Percentiles rank a stretch among this genome's conserved stretches.
These are phyloP conservation scores for Motacilla alba DNA, from an alignment of 2,113 vertebrate genomes.

Conservation along the genomic window DNA sequence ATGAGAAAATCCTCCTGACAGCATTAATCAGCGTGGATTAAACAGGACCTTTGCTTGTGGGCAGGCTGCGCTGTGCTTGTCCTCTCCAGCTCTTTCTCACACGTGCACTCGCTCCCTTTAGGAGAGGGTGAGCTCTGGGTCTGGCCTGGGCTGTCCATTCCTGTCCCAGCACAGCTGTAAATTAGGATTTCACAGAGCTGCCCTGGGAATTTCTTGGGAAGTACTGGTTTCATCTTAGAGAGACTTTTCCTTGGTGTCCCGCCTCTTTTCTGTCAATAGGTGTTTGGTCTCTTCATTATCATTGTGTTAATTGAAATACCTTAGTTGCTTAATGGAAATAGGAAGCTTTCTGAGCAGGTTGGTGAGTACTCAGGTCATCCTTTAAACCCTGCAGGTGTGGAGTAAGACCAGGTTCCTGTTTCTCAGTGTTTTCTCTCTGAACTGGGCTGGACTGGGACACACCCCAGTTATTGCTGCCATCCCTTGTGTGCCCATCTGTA, in stretches of 20 bases:
- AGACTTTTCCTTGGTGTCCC: not conserved
- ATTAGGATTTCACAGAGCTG: not conserved
- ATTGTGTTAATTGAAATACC: not conserved
- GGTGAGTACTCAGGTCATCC: not conserved
- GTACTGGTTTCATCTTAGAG: not conserved
- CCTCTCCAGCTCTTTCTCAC: not conserved
- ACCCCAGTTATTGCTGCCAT: not conserved
- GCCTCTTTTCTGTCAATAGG: not conserved
- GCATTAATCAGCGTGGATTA: conserved; percentile 13
- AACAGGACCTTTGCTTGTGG: not conserved
- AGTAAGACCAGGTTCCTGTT: not conserved
- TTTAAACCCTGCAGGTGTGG: not conserved
- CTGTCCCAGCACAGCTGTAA: not conserved
- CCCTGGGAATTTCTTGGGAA: not conserved
- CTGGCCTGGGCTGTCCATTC: not conserved
- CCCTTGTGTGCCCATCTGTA: not conserved
- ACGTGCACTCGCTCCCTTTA: fast-evolving
- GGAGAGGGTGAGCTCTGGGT: not conserved
- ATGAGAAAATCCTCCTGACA: conserved; percentile 41
- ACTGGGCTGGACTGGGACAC: not conserved
- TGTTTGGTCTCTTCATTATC: not conserved
- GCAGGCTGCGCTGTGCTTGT: not conserved
- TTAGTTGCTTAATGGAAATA: not conserved
- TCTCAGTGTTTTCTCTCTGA: not conserved
- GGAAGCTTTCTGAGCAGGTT: not conserved